Percentiles rank a stretch among this genome's conserved stretches.
Conservation (phyloP, 1,140 invertebrate species). For the Orchesella cincta region DNA sequence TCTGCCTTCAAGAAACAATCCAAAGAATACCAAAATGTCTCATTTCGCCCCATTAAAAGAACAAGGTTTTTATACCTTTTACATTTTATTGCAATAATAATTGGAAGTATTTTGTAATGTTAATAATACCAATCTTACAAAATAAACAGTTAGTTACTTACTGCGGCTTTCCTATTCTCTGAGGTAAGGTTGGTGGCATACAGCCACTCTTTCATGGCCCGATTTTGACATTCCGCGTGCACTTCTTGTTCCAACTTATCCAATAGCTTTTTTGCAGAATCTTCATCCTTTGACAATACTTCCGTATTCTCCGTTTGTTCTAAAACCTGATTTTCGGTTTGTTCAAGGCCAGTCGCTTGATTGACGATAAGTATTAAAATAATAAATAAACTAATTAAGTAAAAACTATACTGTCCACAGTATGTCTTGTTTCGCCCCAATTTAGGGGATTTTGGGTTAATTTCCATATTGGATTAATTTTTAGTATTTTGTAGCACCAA, state of each 20-base stretch:
- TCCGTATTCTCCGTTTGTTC: background rate
- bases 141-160: conserved; percentile 7
- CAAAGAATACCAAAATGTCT: conserved; percentile 11
- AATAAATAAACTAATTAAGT: no score
- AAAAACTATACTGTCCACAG: no score
- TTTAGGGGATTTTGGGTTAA: no score
- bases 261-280: conserved; percentile 8
- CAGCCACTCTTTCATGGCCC: conserved; percentile 62
- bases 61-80: background rate
- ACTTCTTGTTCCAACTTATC: conserved; percentile 26
- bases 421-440: no score
- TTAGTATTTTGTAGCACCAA: no score
- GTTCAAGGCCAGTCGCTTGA: no score
- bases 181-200: conserved; percentile 79
- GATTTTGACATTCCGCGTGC: conserved; percentile 28
- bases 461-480: no score
- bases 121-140: background rate
- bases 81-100: background rate
- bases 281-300: conserved; percentile 31
- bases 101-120: background rate
- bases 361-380: no score
- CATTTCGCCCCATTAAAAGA: background rate
- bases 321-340: no score
- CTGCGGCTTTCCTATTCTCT: conserved; percentile 59
- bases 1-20: conserved; percentile 17